Conservation (phyloP, 30 jellyfish, hydroid and myxozoan genomes). For the Cassiopea andromeda region DNA sequence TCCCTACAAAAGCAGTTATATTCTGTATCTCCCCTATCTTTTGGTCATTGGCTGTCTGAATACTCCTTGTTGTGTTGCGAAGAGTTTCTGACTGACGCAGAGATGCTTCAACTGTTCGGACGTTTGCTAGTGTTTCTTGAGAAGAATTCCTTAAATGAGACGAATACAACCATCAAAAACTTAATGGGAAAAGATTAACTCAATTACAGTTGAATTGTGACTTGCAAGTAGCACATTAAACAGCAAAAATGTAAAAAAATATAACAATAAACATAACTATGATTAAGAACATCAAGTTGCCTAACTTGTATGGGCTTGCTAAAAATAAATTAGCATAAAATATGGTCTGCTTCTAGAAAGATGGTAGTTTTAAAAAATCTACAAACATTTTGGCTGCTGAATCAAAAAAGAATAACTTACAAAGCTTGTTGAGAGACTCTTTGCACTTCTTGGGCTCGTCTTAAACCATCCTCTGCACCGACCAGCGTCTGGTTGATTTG, state of each 20-base stretch:
- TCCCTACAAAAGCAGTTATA: slow-evolving; percentile 72
- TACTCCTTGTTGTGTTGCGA: slow-evolving; percentile 48
- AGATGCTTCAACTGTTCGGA: slow-evolving; percentile 61
- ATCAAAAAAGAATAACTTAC: slow-evolving; percentile 51
- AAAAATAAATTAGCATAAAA: too few species aligned
- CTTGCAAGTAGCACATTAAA: too few species aligned
- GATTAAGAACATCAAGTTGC: too few species aligned
- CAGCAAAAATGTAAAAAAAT: too few species aligned
- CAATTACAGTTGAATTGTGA: too few species aligned
- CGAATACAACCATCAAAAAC: background rate
- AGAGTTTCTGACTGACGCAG: slow-evolving; percentile 60
- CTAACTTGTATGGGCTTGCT: too few species aligned
- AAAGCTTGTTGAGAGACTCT: slow-evolving; percentile 82
- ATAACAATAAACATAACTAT: too few species aligned
- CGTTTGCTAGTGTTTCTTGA: slow-evolving; percentile 72
- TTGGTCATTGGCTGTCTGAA: slow-evolving; percentile 59
- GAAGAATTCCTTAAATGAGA: slow-evolving; percentile 70
- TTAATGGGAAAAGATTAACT: too few species aligned
- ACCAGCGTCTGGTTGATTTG: slow-evolving; percentile 80
- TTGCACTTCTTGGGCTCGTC: slow-evolving; percentile 90
- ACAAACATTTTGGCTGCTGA: too few species aligned
- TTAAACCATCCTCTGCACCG: slow-evolving; percentile 91
- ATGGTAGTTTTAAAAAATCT: too few species aligned
- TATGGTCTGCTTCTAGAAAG: too few species aligned
- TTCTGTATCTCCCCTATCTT: slow-evolving; percentile 43